These are phyloP conservation scores for Xylocopa sonorina DNA, from an alignment of 1,140 invertebrate genomes.

Conservation along the genomic window DNA sequence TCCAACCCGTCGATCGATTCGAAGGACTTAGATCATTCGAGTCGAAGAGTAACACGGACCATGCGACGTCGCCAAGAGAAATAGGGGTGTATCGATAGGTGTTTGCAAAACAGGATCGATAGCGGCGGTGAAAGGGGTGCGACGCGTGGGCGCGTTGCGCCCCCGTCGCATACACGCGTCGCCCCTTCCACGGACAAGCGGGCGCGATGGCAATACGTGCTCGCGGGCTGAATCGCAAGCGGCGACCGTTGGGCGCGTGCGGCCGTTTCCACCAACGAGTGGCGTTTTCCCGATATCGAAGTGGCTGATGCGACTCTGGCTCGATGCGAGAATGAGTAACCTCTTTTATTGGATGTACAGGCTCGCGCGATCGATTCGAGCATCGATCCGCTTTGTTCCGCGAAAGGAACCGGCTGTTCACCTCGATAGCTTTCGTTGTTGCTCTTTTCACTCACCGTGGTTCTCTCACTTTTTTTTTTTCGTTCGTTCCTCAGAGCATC, in stretches of 20 bases:
- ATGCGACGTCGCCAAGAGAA: background rate
- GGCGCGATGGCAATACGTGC: conserved; percentile 48
- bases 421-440: background rate
- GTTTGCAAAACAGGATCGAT: conserved; percentile 9
- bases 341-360: conserved; percentile 43
- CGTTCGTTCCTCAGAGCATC: too few species aligned
- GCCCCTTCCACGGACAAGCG: conserved; percentile 44
- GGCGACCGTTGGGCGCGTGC: conserved; percentile 24
- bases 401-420: conserved; percentile 1
- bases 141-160: conserved; percentile 46
- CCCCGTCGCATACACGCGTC: conserved; percentile 46
- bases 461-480: background rate
- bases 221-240: conserved; percentile 47
- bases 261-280: conserved; percentile 41
- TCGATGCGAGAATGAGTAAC: conserved; percentile 49
- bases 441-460: background rate
- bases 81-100: background rate
- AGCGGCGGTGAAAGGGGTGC: conserved; percentile 9
- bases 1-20: background rate
- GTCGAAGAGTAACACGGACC: background rate
- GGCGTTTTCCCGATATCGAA: conserved; percentile 66
- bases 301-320: conserved; percentile 28
- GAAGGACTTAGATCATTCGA: background rate
- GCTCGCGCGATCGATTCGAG: conserved; percentile 11
- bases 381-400: conserved; percentile 37